A percentile compares a stretch with the other conserved stretches of the same genome.
Conservation (phyloP, 2,113 vertebrate species). For the Guaruba guarouba region DNA sequence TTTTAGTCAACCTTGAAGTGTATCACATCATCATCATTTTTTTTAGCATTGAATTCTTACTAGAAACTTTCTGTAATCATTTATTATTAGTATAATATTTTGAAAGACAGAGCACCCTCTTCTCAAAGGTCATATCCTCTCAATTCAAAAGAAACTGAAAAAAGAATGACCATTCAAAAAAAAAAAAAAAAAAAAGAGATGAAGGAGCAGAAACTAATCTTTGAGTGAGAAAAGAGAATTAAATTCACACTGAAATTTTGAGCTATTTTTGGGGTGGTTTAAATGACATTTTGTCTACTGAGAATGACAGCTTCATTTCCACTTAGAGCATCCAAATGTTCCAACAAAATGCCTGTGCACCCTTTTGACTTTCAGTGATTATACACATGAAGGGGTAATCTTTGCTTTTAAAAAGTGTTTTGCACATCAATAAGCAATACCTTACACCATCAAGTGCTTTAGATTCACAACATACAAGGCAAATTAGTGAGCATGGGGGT, state of each 20-base stretch:
- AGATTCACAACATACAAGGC: neutral
- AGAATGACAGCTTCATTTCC: neutral
- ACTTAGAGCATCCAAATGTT: neutral
- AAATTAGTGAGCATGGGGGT: neutral
- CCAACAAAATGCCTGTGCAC: neutral
- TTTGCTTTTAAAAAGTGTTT: neutral
- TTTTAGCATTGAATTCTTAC: neutral
- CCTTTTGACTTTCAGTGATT: neutral
- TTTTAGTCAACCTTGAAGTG: neutral
- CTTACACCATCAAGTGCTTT: neutral
- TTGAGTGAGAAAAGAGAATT: neutral
- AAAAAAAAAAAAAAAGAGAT: neutral
- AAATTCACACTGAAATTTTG: neutral
- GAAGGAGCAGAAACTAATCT: neutral
- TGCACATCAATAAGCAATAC: neutral
- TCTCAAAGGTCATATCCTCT: neutral
- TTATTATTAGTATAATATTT: neutral
- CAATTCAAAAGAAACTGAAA: neutral
- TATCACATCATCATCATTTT: neutral
- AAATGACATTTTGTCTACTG: neutral
- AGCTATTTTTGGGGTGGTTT: neutral
- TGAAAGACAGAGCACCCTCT: neutral
- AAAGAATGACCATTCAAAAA: neutral
- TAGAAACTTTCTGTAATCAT: neutral
- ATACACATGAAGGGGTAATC: neutral